Evolutionary conservation across 2,797 vertebrate genomes (phyloP).

Genomic region (Synaphobranchus kaupii): DNA sequence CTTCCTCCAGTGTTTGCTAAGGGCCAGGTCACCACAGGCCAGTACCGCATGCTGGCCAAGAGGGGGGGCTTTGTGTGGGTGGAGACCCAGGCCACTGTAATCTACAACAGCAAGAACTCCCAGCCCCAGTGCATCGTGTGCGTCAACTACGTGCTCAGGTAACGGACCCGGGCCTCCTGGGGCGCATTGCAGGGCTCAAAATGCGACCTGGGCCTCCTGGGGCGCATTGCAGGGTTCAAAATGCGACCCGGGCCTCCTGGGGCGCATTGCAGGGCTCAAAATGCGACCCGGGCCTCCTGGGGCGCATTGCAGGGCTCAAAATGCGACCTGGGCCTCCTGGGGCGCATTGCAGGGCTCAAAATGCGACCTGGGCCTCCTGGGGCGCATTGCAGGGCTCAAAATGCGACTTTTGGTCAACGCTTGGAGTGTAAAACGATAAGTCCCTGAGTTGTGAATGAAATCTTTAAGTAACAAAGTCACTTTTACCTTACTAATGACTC

Average conservation of each 20-base stretch:
- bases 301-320: background rate
- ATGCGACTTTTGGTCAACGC: too few species aligned
- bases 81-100: conserved; percentile 97
- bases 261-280: background rate
- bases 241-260: background rate
- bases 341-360: background rate
- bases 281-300: background rate
- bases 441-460: too few species aligned
- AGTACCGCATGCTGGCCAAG: conserved; percentile 96
- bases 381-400: background rate
- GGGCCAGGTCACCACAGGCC: conserved; percentile 95
- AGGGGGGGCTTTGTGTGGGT: conserved; percentile 96
- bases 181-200: background rate
- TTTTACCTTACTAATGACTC: too few species aligned
- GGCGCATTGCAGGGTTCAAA: background rate
- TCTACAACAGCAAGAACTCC: conserved; percentile 98
- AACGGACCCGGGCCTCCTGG: conserved; percentile 41
- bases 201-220: background rate
- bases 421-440: too few species aligned
- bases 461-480: too few species aligned
- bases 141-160: conserved; percentile 98
- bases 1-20: conserved; percentile 89
- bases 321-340: background rate
- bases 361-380: background rate
- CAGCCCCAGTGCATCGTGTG: conserved; percentile 98